A percentile compares a stretch with the other conserved stretches of the same genome.
Evolutionary conservation across 2,113 vertebrate genomes (phyloP).

Genomic region (Dicerorhinus sumatrensis): DNA sequence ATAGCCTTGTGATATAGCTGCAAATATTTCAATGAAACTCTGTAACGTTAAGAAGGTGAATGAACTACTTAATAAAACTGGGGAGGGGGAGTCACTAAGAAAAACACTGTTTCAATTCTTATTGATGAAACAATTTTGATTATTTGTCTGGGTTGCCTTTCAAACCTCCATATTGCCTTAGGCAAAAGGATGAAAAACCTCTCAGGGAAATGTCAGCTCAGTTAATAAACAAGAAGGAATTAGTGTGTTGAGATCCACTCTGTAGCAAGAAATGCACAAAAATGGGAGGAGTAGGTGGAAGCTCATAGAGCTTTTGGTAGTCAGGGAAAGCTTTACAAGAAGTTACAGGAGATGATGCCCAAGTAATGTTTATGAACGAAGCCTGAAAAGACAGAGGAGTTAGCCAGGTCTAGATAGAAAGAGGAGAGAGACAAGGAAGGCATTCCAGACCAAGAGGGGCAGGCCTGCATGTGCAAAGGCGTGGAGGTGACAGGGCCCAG

Average conservation of each 20-base stretch:
- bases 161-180: background rate
- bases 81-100: background rate
- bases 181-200: background rate
- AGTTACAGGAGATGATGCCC: background rate
- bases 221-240: background rate
- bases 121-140: background rate
- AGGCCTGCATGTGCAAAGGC: background rate
- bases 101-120: background rate
- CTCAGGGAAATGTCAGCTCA: background rate
- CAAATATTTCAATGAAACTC: too few relatives aligned
- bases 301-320: background rate
- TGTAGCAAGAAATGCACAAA: background rate
- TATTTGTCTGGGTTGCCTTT: background rate
- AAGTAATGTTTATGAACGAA: background rate
- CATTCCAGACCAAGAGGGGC: background rate
- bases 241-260: background rate
- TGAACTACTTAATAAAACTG: background rate
- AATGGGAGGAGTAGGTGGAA: accelerated
- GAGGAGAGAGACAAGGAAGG: background rate
- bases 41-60: background rate
- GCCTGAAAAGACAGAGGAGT: background rate
- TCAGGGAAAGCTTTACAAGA: background rate
- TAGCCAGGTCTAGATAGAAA: background rate
- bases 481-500: background rate
- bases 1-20: too few relatives aligned